phyloP scores from a whole-genome alignment of 2,113 vertebrate species.

The Ibidorhyncha struthersii region DNA sequence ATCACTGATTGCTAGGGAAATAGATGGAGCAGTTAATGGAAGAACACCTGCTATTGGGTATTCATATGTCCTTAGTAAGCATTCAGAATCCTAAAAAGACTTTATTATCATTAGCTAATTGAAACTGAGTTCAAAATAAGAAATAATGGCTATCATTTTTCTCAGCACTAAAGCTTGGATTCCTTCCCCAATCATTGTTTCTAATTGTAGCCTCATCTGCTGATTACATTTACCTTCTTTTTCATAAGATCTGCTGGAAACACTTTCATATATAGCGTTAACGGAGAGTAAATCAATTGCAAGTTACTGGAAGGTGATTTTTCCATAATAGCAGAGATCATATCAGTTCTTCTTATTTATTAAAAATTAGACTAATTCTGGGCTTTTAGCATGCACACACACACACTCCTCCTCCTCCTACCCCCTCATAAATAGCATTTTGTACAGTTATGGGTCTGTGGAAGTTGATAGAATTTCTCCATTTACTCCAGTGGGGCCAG shows the following conservation, averaged over 20 bases:
- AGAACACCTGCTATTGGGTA: slow-evolving; percentile 49
- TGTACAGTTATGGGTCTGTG: not conserved
- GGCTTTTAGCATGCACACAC: not conserved
- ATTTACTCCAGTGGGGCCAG: not conserved
- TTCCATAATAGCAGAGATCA: not conserved
- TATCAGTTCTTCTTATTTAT: not conserved
- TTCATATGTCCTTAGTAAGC: slow-evolving; percentile 27
- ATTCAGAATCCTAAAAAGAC: slow-evolving; percentile 18
- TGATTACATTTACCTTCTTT: not conserved
- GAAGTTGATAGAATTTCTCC: not conserved
- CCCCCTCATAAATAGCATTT: not conserved
- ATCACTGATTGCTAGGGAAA: not conserved
- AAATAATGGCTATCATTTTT: not conserved
- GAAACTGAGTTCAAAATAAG: slow-evolving; percentile 28
- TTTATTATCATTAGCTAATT: slow-evolving; percentile 42
- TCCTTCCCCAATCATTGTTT: not conserved
- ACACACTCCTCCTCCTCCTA: not conserved
- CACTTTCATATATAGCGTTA: not conserved
- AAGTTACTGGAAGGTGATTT: not conserved
- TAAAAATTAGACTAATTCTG: not conserved
- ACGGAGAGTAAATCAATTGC: not conserved
- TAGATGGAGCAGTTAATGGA: slow-evolving; percentile 30
- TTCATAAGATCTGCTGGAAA: not conserved
- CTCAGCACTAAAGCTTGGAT: not conserved
- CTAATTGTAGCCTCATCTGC: slow-evolving; percentile 13